Base-by-base conservation (phyloP, 1,140 invertebrate species). In the Apis mellifera region DNA sequence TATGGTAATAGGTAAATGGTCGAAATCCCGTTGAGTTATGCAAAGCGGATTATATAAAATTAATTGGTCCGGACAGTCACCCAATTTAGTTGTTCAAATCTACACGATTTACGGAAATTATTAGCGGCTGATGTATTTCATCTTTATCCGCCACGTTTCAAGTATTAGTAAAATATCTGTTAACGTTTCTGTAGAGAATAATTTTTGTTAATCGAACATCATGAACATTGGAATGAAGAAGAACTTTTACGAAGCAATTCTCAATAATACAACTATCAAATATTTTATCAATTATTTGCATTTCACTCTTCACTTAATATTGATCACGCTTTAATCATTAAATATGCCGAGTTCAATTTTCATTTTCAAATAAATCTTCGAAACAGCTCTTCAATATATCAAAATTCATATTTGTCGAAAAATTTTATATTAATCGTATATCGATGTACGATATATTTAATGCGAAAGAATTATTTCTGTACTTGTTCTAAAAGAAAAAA, bases 11-110 rank as follows among this genome's bases (percentile, higher is more conserved):
- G n/a, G 4, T 74, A 65, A 80, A 80, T 54, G 78, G 60, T 9
- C 42, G 15, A 65, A 74, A 80, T 57, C 60, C 70, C 50, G 21
- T 80, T 19, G 50, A 54, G 21, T 65, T 80, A 74, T 74, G 78
- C 52, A 80, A 80, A 80, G 70, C 78, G 60, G 78, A 80, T 80
- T 80, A 80, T 66, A 74, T 65, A 65, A 80, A 80, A 80, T 74
- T 73, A 80, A 80, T 80, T 80, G 78, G 32, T 42, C 7, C 15
- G 70, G 59, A 74, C 70, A 73, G 70, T 65, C n/a, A 80, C 13
- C 70, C 60, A 80, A 80, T 80, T 64, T 65, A 64, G 52, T 80
- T 52, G 60, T 65, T 64, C 52, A 42, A 50, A 80, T 57, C 50
- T 74, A 26, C 15, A 55, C 68, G 42, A 68, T 64, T 79, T 52